These are phyloP conservation scores for Dasypogon diadema DNA, from an alignment of 2,888 invertebrate species.

Conservation along the genomic window DNA sequence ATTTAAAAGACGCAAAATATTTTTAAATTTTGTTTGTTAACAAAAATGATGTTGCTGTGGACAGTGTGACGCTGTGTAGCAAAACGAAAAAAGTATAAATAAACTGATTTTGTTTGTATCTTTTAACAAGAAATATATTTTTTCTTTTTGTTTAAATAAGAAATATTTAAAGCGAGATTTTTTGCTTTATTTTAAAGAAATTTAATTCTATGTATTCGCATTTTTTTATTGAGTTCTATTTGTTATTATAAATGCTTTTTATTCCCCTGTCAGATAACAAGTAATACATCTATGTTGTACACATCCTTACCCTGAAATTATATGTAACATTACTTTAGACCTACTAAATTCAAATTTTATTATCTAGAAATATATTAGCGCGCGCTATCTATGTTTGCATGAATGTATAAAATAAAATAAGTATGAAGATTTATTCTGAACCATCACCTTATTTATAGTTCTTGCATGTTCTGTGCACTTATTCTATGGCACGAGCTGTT, in stretches of 20 bases:
- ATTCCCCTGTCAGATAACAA: conserved; percentile 3
- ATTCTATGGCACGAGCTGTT: conserved; percentile 49
- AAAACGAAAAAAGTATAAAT: conserved; percentile 51
- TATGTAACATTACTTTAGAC: conserved; percentile 2
- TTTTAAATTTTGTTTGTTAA: conserved; percentile 28
- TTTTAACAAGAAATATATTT: too few relatives aligned
- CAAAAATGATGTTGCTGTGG: conserved; percentile 60
- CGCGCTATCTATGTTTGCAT: conserved; percentile 49
- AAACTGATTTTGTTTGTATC: background rate
- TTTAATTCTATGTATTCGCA: background rate
- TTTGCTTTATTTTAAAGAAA: conserved; percentile 45
- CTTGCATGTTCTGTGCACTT: conserved; percentile 52
- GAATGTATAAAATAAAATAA: conserved; percentile 41
- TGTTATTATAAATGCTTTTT: conserved; percentile 8
- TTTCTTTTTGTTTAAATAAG: too few relatives aligned
- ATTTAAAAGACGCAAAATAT: conserved; percentile 26
- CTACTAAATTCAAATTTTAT: conserved; percentile 20
- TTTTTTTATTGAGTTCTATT: background rate
- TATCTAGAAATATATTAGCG: conserved; percentile 29
- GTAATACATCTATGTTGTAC: conserved; percentile 18
- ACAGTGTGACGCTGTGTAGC: conserved; percentile 61
- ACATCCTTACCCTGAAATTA: conserved; percentile 15
- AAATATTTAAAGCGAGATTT: conserved; percentile 7
- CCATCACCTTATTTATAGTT: conserved; percentile 47
- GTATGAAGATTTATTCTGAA: background rate